Conservation (phyloP, 2,888 invertebrate genomes). For the Sclerodermus sp. region DNA sequence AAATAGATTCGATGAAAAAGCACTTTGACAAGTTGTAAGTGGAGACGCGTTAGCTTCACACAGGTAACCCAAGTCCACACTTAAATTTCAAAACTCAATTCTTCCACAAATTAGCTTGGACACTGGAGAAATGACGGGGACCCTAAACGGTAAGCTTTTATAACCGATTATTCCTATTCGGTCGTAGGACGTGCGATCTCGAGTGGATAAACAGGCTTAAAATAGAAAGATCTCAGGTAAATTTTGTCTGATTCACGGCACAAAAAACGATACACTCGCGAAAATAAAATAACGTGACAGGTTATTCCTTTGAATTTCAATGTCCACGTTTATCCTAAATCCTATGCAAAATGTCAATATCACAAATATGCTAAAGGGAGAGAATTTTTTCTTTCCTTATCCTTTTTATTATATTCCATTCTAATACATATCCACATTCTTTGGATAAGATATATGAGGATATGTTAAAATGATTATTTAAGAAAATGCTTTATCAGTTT, state of each 20-base stretch:
- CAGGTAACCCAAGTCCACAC: slow-evolving; percentile 15
- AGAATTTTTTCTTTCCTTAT: too few relatives aligned
- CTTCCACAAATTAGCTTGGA: slow-evolving; percentile 46
- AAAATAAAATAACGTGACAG: slow-evolving; percentile 2
- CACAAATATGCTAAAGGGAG: too few relatives aligned
- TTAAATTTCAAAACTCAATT: slow-evolving; percentile 52
- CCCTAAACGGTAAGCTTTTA: slow-evolving; percentile 21
- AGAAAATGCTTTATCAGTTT: too few relatives aligned
- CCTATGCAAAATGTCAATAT: too few relatives aligned
- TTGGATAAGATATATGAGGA: too few relatives aligned
- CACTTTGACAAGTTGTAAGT: slow-evolving; percentile 35
- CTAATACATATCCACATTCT: too few relatives aligned
- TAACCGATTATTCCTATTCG: slow-evolving; percentile 28
- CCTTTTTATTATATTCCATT: too few relatives aligned
- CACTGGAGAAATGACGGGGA: slow-evolving; percentile 25
- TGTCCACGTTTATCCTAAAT: too few relatives aligned
- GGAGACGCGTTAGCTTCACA: slow-evolving; percentile 6
- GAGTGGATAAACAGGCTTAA: slow-evolving; percentile 16
- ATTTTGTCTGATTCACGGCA: background rate
- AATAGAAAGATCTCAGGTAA: slow-evolving; percentile 2
- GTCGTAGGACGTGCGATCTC: slow-evolving; percentile 15
- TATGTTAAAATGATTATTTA: too few relatives aligned
- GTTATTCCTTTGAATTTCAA: too few relatives aligned
- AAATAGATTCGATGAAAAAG: slow-evolving; percentile 36
- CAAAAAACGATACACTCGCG: background rate